These are phyloP conservation scores for Pseudococcus longispinus DNA, from an alignment of 2,888 invertebrate species.

Conservation along the genomic window DNA sequence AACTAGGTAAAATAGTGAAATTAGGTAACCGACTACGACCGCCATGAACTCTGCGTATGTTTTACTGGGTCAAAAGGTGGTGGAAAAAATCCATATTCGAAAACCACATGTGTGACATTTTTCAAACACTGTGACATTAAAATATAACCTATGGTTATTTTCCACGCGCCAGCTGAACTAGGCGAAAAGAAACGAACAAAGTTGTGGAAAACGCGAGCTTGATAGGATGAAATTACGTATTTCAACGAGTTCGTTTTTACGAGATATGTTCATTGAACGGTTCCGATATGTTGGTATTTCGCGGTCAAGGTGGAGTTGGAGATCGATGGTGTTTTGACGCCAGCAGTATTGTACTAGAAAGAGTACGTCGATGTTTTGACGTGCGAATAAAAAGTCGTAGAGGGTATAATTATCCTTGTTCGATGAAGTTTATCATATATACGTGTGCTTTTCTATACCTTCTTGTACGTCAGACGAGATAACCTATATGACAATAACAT, in stretches of 20 bases:
- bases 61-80: background rate
- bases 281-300: background rate
- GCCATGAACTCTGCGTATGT: background rate
- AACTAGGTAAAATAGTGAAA: background rate
- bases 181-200: background rate
- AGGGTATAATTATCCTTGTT: background rate
- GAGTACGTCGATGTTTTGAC: background rate
- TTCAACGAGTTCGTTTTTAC: background rate
- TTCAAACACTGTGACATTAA: background rate
- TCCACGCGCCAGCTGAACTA: background rate
- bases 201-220: background rate
- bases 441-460: no score
- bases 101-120: slow-evolving; percentile 3
- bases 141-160: background rate
- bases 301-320: background rate
- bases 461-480: no score
- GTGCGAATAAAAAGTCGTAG: background rate
- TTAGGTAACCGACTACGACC: background rate
- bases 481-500: background rate
- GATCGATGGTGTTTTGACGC: slow-evolving; percentile 21
- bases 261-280: background rate
- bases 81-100: background rate
- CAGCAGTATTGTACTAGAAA: no score
- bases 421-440: no score
- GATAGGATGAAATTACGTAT: background rate